Conservation (phyloP, 2,113 vertebrate genomes). For the Todiramphus saurophagus region DNA sequence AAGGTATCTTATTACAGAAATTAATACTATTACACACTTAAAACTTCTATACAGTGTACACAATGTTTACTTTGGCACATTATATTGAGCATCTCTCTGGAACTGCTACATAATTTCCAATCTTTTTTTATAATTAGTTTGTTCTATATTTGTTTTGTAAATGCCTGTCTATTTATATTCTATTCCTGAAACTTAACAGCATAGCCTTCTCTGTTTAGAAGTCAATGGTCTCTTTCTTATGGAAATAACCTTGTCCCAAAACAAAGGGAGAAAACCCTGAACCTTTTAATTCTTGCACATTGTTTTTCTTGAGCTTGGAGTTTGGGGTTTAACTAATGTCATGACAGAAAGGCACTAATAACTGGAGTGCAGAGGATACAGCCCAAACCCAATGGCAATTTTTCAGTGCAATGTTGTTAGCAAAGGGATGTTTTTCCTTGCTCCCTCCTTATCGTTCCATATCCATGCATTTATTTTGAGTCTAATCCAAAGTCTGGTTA, state of each 20-base stretch:
- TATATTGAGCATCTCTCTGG: neutral
- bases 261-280: neutral
- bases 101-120: slow-evolving; percentile 19
- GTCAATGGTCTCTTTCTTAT: neutral
- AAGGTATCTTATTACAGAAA: neutral
- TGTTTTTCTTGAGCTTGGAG: neutral
- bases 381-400: neutral
- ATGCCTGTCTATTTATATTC: neutral
- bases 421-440: neutral
- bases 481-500: neutral
- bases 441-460: neutral
- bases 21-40: neutral
- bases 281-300: neutral
- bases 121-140: slow-evolving; percentile 3
- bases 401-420: neutral
- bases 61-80: neutral
- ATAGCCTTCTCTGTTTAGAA: neutral
- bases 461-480: neutral
- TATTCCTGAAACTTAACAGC: neutral
- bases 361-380: neutral
- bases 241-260: neutral
- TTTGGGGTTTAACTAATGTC: neutral
- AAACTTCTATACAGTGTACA: neutral
- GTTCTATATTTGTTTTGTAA: slow-evolving; percentile 4
- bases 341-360: neutral